Percentiles rank a stretch among this genome's conserved stretches.
Evolutionary conservation across 2,888 invertebrate species (phyloP).

Genomic region (Cryptus viduatorius): DNA sequence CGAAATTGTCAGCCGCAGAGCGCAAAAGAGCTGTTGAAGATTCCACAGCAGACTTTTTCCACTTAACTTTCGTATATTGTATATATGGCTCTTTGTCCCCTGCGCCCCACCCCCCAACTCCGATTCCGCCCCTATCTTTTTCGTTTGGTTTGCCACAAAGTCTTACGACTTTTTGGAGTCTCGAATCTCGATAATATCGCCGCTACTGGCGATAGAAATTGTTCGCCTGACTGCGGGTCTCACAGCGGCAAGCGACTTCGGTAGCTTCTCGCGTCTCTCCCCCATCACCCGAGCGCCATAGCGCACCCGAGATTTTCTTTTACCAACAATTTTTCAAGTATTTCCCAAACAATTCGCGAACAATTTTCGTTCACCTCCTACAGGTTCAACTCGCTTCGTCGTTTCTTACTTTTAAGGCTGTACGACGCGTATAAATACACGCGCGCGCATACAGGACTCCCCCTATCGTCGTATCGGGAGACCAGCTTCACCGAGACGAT

Average conservation of each 20-base stretch:
- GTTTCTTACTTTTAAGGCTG: not conserved
- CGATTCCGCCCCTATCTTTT: not conserved
- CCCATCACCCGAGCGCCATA: not conserved
- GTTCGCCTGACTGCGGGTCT: conserved; percentile 4
- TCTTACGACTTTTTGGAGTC: conserved; percentile 38
- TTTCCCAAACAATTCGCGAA: conserved; percentile 37
- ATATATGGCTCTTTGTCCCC: not conserved
- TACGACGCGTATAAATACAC: not conserved
- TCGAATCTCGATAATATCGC: conserved; percentile 39
- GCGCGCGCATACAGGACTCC: not conserved
- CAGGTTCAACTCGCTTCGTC: not conserved
- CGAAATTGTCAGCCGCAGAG: not conserved
- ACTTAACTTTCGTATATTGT: conserved; percentile 1
- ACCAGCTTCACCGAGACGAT: not conserved
- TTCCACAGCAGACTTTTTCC: conserved; percentile 11
- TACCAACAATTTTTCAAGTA: conserved; percentile 12
- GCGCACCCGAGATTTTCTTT: not conserved
- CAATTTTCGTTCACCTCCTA: conserved; percentile 8
- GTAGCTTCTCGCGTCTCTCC: not conserved
- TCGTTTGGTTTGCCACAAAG: conserved; percentile 30
- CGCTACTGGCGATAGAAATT: conserved; percentile 10
- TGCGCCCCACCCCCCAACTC: not conserved
- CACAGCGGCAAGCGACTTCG: not conserved
- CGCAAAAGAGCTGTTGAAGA: not conserved
- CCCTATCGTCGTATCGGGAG: not conserved